Conservation (phyloP, 2,797 vertebrate genomes). For the Gadopsis bispinosus region DNA sequence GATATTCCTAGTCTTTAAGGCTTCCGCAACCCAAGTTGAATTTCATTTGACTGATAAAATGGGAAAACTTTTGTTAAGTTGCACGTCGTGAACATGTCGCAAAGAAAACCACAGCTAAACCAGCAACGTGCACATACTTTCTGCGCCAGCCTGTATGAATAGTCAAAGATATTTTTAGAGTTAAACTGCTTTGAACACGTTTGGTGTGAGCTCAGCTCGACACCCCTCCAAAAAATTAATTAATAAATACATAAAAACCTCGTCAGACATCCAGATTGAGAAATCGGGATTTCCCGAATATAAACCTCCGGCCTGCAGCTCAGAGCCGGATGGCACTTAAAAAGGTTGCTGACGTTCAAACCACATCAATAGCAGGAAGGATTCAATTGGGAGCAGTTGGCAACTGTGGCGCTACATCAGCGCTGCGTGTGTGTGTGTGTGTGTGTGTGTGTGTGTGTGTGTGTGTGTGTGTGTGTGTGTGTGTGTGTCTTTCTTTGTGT, state of each 20-base stretch:
- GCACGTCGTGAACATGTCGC: too few species aligned
- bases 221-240: neutral
- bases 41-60: neutral
- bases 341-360: conserved; percentile 12
- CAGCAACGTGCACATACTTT: too few species aligned
- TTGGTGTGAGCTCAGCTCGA: neutral
- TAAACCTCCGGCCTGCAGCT: conserved; percentile 11
- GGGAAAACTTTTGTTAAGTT: neutral
- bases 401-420: conserved; percentile 42
- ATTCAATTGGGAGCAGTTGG: conserved; percentile 48
- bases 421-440: neutral
- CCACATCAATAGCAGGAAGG: conserved; percentile 66
- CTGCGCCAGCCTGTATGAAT: too few species aligned
- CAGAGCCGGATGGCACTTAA: neutral
- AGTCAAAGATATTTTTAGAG: neutral
- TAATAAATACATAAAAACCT: too few species aligned
- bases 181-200: neutral
- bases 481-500: neutral
- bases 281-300: conserved; percentile 3
- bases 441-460: neutral
- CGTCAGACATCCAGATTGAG: neutral
- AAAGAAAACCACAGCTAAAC: neutral
- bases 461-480: conserved; percentile 5
- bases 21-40: neutral
- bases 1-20: neutral